phyloP scores from a whole-genome alignment of 2,888 invertebrate genomes.

The Polyommatus iphigenia region DNA sequence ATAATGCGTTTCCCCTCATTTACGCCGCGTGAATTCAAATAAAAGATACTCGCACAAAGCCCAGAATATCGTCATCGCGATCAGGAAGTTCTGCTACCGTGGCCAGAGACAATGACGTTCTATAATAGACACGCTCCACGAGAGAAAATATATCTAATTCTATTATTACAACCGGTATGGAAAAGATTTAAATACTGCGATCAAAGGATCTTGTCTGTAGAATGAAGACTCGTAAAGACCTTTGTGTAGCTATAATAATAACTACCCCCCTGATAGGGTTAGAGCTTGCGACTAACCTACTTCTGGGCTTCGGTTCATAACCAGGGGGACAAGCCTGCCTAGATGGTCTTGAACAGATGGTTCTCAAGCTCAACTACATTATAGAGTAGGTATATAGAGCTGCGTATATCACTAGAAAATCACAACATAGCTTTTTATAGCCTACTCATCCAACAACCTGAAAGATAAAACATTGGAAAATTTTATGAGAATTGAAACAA shows the following conservation, averaged over 20 bases:
- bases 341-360: too few relatives aligned
- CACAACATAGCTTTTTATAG: background rate
- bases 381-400: too few relatives aligned
- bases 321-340: too few relatives aligned
- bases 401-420: background rate
- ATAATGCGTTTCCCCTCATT: conserved; percentile 29
- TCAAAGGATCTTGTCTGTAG: background rate
- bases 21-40: conserved; percentile 30
- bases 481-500: background rate
- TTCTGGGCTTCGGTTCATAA: too few relatives aligned
- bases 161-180: background rate
- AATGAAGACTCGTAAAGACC: background rate
- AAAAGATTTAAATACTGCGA: background rate
- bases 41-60: conserved; percentile 27
- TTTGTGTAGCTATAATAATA: background rate
- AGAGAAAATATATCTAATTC: conserved; percentile 14
- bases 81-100: conserved; percentile 27
- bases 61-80: conserved; percentile 22
- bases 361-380: too few relatives aligned
- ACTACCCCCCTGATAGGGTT: too few relatives aligned
- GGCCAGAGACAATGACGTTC: conserved; percentile 26
- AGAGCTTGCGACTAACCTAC: too few relatives aligned
- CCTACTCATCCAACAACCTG: background rate
- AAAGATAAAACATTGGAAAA: background rate
- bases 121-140: conserved; percentile 19